Evolutionary conservation across 2,797 vertebrate genomes (phyloP), one percentile per base, ranked within the genome.

Genomic region (Gallinago stenura): DNA sequence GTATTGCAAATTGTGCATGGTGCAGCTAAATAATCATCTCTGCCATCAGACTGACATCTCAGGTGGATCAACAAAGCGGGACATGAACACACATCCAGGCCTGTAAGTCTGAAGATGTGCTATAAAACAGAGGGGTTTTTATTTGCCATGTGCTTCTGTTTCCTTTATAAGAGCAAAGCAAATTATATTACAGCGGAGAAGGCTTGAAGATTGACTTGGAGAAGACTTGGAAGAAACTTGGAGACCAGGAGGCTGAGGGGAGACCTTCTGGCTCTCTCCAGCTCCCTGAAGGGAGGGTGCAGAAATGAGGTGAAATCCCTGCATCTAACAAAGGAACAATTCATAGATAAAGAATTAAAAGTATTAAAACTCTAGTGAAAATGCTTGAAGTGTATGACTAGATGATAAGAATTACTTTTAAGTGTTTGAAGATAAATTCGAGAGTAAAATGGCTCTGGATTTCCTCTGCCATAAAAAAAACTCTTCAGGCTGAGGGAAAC

Each of bases 81-180:
- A 31, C 2, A 1, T 8, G 0, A 0, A 5, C 4, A 0, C 1
- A 1, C 8, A 3, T 24, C n/a, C 37, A 26, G 60, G 60, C 20
- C 57, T 14, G 0, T 6, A 3, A 25, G 6, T 10, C 43, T 71
- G 58, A 45, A 45, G 64, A 15, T 5, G 58, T 13, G 1, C 37
- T 13, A 2, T 41, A 41, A 51, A 68, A 33, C 21, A 7, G 0
- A 17, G 26, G 4, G 39, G 24, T 15, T 16, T 37, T 33, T 54
- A 39, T 64, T 68, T 39, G 26, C 61, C 6, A 2, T 9, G 28
- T 2, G 0, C 37, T 76, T n/a, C 69, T 57, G 30, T n/a, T 53
- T 43, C 39, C 50, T 26, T 0, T 28, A 16, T 9, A 57, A 14
- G 45, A 62, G 51, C 31, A 75, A 87, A 64, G 7, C 46, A 22